Conservation (phyloP, 2,797 vertebrate species). For the Oophaga sylvatica region DNA sequence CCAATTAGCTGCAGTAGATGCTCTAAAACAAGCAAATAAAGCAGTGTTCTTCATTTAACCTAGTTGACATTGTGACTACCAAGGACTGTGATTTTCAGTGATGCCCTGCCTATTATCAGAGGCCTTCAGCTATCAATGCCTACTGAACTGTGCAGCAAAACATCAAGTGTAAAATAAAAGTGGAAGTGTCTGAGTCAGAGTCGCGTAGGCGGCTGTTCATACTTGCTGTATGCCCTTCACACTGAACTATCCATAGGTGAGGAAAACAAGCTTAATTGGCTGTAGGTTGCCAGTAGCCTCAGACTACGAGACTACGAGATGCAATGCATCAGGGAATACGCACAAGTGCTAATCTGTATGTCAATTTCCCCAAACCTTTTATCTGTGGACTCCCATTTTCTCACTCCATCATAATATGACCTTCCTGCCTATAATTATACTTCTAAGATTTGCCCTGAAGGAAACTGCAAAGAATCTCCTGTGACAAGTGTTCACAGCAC, state of each 20-base stretch:
- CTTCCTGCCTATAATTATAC: constrained; percentile 1
- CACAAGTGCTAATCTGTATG: constrained; percentile 4
- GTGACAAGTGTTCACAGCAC: constrained; percentile 8
- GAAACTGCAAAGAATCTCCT: background rate
- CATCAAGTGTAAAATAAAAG: constrained; percentile 24
- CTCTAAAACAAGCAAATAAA: background rate
- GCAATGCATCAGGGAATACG: constrained; percentile 11
- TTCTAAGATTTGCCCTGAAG: constrained; percentile 25
- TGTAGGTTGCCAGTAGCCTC: constrained; percentile 23
- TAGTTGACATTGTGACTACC: background rate
- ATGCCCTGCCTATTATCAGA: background rate
- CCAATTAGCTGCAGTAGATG: too few species aligned
- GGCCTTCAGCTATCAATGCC: constrained; percentile 1
- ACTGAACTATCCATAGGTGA: constrained; percentile 33
- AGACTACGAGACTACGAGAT: background rate
- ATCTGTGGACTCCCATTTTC: constrained; percentile 1
- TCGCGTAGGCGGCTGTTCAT: constrained; percentile 27
- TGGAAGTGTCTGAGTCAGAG: constrained; percentile 3
- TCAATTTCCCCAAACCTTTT: constrained; percentile 36
- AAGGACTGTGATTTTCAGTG: background rate
- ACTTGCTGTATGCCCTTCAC: constrained; percentile 15
- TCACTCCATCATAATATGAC: constrained; percentile 20
- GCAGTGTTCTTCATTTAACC: background rate
- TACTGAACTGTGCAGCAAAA: background rate
- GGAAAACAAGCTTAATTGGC: constrained; percentile 48